These are phyloP conservation scores for Dusona sp. DNA, from an alignment of 2,888 invertebrate species.

Conservation along the genomic window DNA sequence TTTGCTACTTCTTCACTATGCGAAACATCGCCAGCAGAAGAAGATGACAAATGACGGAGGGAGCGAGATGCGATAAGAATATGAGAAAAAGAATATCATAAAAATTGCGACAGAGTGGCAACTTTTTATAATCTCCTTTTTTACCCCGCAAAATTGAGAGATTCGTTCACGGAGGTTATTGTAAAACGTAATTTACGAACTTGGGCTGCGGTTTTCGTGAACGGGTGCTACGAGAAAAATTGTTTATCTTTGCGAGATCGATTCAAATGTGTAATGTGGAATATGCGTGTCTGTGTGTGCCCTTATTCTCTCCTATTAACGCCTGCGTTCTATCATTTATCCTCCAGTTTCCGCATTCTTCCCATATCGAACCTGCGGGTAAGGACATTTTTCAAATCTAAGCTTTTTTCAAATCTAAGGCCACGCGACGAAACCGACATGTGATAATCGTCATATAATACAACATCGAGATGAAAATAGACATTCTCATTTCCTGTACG, in stretches of 20 bases:
- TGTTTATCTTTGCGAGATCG: constrained; percentile 47
- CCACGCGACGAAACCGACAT: constrained; percentile 21
- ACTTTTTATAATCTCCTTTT: constrained; percentile 17
- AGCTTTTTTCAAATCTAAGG: constrained; percentile 23
- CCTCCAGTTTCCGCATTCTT: constrained; percentile 19
- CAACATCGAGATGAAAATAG: constrained; percentile 16
- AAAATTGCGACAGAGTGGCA: constrained; percentile 13
- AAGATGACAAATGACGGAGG: constrained; percentile 22
- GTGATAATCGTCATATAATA: neutral
- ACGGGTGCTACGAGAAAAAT: constrained; percentile 42
- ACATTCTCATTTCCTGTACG: neutral
- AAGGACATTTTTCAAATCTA: constrained; percentile 52
- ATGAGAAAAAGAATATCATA: constrained; percentile 7
- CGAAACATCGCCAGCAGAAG: constrained; percentile 13
- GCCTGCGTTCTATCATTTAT: constrained; percentile 50
- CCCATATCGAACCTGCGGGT: constrained; percentile 44
- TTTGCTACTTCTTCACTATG: constrained; percentile 22
- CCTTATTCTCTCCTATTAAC: neutral
- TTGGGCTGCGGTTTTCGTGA: neutral
- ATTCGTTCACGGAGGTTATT: neutral
- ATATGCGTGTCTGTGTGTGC: neutral
- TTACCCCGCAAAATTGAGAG: neutral
- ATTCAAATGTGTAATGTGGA: neutral
- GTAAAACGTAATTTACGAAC: constrained; percentile 52
- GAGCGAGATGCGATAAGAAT: neutral